These are phyloP conservation scores for Glaucidium brasilianum DNA, from an alignment of 2,113 vertebrate genomes.

Conservation along the genomic window DNA sequence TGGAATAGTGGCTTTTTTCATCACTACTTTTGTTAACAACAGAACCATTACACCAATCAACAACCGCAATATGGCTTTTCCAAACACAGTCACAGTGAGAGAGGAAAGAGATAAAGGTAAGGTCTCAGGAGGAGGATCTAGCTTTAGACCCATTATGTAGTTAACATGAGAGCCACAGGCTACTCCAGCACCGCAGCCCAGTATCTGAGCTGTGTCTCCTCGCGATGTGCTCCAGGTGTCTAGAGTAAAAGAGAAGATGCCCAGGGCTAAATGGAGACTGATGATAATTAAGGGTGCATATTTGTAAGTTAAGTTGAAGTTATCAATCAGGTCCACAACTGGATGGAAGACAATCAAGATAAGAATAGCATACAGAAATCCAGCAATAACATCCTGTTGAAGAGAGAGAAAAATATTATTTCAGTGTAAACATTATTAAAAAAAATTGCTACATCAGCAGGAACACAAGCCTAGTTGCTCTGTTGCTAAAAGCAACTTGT, in stretches of 20 bases:
- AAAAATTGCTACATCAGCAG: neutral
- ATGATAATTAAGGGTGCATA: constrained; percentile 88
- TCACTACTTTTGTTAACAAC: constrained; percentile 75
- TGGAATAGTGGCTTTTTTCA: constrained; percentile 90
- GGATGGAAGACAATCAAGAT: constrained; percentile 89
- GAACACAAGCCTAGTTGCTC: neutral
- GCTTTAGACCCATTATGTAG: constrained; percentile 76
- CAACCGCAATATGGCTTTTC: constrained; percentile 74
- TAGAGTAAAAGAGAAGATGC: constrained; percentile 93
- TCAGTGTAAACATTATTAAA: neutral
- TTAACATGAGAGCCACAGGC: constrained; percentile 87
- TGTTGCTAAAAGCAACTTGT: neutral
- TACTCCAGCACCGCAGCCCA: constrained; percentile 90
- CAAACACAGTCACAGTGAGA: constrained; percentile 72
- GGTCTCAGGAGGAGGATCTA: constrained; percentile 72
- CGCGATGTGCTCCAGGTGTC: constrained; percentile 97
- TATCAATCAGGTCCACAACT: constrained; percentile 84
- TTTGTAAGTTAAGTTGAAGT: constrained; percentile 84
- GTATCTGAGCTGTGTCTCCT: constrained; percentile 93
- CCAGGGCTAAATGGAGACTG: constrained; percentile 85
- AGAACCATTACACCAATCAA: constrained; percentile 83
- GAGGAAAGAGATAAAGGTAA: constrained; percentile 78
- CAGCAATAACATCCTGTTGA: constrained; percentile 89
- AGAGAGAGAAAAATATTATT: neutral
- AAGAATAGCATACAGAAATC: constrained; percentile 87